Conservation (phyloP, 2,113 vertebrate species). For the Cynoglossus semilaevis region DNA sequence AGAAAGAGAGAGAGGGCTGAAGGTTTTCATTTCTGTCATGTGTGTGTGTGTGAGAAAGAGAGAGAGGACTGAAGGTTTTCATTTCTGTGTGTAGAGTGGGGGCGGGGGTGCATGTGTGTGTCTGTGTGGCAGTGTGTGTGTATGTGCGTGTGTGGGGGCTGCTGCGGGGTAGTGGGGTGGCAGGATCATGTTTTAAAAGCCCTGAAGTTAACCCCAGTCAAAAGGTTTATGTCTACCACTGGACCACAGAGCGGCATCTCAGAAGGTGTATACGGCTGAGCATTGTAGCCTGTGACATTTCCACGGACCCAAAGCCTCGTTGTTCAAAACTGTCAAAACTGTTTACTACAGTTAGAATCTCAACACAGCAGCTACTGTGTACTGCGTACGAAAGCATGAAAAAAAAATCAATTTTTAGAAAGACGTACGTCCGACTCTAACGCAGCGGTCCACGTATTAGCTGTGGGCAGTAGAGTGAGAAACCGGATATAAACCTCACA, state of each 20-base stretch:
- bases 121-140: slow-evolving; percentile 4
- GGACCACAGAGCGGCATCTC: slow-evolving; percentile 59
- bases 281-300: slow-evolving; percentile 50
- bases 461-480: too few species aligned
- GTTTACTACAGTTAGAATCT: not conserved
- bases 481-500: too few species aligned
- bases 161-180: slow-evolving; percentile 14
- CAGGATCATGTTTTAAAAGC: slow-evolving; percentile 71
- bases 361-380: too few species aligned
- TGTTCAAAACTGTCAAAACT: not conserved
- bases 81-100: slow-evolving; percentile 51
- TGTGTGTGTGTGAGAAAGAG: slow-evolving; percentile 8
- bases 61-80: slow-evolving; percentile 39
- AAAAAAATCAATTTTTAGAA: too few species aligned
- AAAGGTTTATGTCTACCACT: slow-evolving; percentile 68
- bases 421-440: too few species aligned
- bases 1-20: not conserved
- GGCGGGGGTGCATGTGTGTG: slow-evolving; percentile 39
- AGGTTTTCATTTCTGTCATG: slow-evolving; percentile 59
- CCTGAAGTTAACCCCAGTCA: slow-evolving; percentile 69
- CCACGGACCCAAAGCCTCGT: slow-evolving; percentile 21
- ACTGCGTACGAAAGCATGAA: too few species aligned
- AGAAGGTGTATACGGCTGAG: slow-evolving; percentile 42
- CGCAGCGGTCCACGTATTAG: too few species aligned
- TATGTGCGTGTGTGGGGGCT: not conserved